Evolutionary conservation across 2,888 invertebrate species (phyloP), one percentile per base, ranked within the genome.

Genomic region (Drosophila trichaetosa): DNA sequence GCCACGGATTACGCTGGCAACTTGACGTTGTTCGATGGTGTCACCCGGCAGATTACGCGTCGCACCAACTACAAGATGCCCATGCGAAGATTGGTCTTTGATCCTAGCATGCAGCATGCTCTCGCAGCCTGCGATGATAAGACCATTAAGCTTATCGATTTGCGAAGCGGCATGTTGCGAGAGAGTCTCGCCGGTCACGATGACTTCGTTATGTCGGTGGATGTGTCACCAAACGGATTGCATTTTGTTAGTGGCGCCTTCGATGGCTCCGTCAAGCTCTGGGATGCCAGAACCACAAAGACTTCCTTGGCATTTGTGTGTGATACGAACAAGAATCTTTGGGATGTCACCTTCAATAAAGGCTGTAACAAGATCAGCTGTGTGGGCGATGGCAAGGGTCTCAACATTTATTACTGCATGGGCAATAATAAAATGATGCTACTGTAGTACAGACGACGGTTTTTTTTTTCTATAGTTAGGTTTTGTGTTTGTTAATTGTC

Each of bases 381-480:
- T 29, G 80, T 80, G 24, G 82, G 74, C 36, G 74, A 74, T 8
- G 82, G 69, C 16, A 71, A 69, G 10, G 80, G 82, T 0, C 56
- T 78, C 0, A 64, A 48, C 11, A 48, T 80, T 29, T 69, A 69
- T 51, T 71, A 74, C 53, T 79, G 66, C 58, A 34, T 67, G 36
- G 80, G 76, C 18, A 59, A 59, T n/a, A 58, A 29, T 29, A 59
- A 64, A 53, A 69, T 79, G 33, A 54, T 67, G 80, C 40, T 67
- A 2, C 8, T 74, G 34, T 75, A 61, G 51, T 36, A 4, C 11
- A 24, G 16, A 24, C 8, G 8, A 24, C 4, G 0, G 16, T 24
- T 21, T 7, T 10, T 16, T 2, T 46, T 0, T 42, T 21, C 11
- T 21, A 1, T 5, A 11, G 11, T 42, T 21, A 7, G 4, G 49